These are phyloP conservation scores for Cyprinella venusta DNA, from an alignment of 2,797 vertebrate species.

Conservation along the genomic window DNA sequence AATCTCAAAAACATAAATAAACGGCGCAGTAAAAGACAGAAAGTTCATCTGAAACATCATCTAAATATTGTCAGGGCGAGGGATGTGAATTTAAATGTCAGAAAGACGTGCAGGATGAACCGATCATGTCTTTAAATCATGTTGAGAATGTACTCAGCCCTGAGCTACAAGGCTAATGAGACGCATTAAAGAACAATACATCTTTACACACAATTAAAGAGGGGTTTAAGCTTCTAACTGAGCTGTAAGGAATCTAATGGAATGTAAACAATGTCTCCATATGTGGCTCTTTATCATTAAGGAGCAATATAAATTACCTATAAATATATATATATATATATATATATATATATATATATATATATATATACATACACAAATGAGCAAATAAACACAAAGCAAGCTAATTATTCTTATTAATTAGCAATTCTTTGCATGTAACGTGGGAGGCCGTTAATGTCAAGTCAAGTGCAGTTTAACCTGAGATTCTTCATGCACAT, in stretches of 20 bases:
- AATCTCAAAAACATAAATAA: slow-evolving; percentile 41
- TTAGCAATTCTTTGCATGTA: neutral
- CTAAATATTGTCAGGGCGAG: slow-evolving; percentile 8
- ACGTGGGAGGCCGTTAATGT: neutral
- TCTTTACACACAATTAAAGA: slow-evolving; percentile 42
- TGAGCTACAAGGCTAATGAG: slow-evolving; percentile 32
- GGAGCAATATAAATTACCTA: neutral
- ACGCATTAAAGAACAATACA: slow-evolving; percentile 43
- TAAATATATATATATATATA: neutral
- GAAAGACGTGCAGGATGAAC: slow-evolving; percentile 7
- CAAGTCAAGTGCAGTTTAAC: slow-evolving; percentile 10
- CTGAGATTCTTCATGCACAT: neutral
- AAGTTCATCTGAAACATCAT: slow-evolving; percentile 13
- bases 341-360: neutral
- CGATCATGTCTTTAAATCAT: slow-evolving; percentile 40
- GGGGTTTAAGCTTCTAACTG: slow-evolving; percentile 23
- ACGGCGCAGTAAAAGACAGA: neutral
- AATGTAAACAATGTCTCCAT: slow-evolving; percentile 22
- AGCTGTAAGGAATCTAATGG: slow-evolving; percentile 32
- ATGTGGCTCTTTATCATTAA: neutral
- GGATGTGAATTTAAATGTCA: slow-evolving; percentile 25
- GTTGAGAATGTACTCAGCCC: slow-evolving; percentile 20
- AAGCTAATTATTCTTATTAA: slow-evolving; percentile 4
- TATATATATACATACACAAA: no score
- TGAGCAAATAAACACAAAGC: slow-evolving; percentile 2